These are phyloP conservation scores for Pyrrhia umbra DNA, from an alignment of 2,888 invertebrate genomes.

Conservation along the genomic window DNA sequence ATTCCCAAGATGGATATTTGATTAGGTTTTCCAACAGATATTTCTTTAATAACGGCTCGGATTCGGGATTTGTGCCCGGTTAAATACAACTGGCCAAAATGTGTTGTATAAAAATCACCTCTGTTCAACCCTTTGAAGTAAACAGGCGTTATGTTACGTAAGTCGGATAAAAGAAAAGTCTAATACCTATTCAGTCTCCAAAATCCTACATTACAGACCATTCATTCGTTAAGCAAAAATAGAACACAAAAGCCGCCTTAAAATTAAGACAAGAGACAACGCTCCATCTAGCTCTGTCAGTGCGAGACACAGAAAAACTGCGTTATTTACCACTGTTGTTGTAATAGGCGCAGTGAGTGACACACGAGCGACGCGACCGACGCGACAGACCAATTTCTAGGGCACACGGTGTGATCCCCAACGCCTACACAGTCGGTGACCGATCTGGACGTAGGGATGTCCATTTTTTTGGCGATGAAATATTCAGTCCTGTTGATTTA, in stretches of 20 bases:
- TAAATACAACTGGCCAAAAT: too few relatives aligned
- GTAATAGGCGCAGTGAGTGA: constrained; percentile 38
- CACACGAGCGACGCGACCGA: constrained; percentile 33
- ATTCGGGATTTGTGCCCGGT: too few relatives aligned
- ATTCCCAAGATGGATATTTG: too few relatives aligned
- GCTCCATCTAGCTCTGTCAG: constrained; percentile 28
- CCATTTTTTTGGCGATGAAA: background rate
- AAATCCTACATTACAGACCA: background rate
- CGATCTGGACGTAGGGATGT: constrained; percentile 52
- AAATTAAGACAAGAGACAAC: constrained; percentile 5
- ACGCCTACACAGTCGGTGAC: constrained; percentile 52
- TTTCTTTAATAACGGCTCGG: too few relatives aligned
- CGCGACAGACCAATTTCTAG: constrained; percentile 68
- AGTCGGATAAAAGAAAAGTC: background rate
- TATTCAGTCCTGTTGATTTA: too few relatives aligned
- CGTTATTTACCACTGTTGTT: constrained; percentile 47
- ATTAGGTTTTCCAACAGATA: too few relatives aligned
- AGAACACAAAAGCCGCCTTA: constrained; percentile 21
- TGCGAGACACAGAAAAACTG: constrained; percentile 28
- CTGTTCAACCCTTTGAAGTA: too few relatives aligned
- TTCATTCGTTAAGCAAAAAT: constrained; percentile 22
- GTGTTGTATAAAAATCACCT: too few relatives aligned
- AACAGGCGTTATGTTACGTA: too few relatives aligned
- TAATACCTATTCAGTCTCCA: background rate
- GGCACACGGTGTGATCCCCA: constrained; percentile 60